Evolutionary conservation across 2,888 invertebrate genomes (phyloP), one percentile per base, ranked within the genome.

Genomic region (Leptopilina drosophilae): DNA sequence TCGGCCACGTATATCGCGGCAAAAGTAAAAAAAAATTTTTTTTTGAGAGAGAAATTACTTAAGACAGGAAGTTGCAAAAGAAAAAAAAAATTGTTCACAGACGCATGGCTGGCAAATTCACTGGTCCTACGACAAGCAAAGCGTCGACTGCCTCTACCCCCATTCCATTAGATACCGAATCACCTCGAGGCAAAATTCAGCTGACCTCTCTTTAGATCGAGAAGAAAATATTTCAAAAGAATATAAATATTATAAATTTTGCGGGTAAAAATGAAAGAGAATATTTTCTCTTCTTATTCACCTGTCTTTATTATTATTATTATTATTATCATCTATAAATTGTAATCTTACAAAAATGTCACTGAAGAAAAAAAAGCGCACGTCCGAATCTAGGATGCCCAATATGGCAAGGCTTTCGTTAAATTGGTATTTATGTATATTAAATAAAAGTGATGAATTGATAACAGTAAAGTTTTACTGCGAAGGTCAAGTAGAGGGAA

Each of bases 41-140:
- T 33, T 33, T 33, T 73, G 14, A 33, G 56, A 53, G 56, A 73
- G 56, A 79, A 77, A 81, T 7, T 83, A 86, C 85, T 87, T 89
- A 5, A 8, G 88, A 88, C 86, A 85, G 89, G 89, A 90, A 90
- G 89, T 90, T 89, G 86, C 87, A 86, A 86, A 33, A 33, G 33
- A 33, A 62, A 89, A 90, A 90, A 91, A 49, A 49, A 49, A 42
- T 42, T 92, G 91, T 92, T 92, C 91, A 91, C 91, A 92, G 91
- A 92, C 91, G 91, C 91, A 90, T 92, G 91, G 91, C 91, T 92
- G 91, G 91, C 91, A 89, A 92, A 92, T 90, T 91, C 91, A 86
- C 89, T 91, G 91, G 91, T 91, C 90, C 91, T 91, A 86, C 91
- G 91, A 90, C 91, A 91, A 91, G 90, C 91, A 86, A 92, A 92